Base-by-base conservation (phyloP, 1,140 invertebrate genomes). In the Phenacoccus solenopsis region DNA sequence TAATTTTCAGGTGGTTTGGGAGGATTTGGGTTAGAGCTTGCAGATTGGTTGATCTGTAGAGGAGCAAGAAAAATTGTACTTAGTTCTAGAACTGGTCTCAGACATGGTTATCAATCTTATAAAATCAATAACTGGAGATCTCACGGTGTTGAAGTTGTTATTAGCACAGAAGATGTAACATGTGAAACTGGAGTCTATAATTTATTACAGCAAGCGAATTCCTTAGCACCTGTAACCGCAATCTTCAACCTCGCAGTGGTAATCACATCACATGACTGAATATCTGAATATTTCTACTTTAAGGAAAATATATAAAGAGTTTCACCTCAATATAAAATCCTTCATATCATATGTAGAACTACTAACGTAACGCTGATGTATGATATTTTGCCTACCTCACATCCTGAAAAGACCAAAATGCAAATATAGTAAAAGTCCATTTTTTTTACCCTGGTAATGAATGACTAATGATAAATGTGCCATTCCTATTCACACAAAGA, bases 1-100 rank as follows among this genome's bases (percentile, higher is more conserved):
- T n/a, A n/a, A n/a, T n/a, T 49, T 77, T 83, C 86, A 70, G 72
- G 72, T 20, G 72, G 72, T 21, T 57, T 72, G 0, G 72, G 72
- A 28, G 72, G 72, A 49, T 72, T 72, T 0, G 72, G 72, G 20
- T 13, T 72, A 30, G 72, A 72, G 25, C 70, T 72, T 28, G 59
- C 64, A 0, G 72, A 72, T n/a, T 72, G 72, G 72, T 49, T 49
- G 16, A 49, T 49, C 3, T n/a, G 13, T 9, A 64, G 70, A 2
- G 70, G 70, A 12, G 70, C 70, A 1, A 67, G 24, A 16, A 68
- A 72, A 22, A 59, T 72, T 56, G 49, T 72, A 20, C 32, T 72
- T 2, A 70, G 72, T 28, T 72, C 72, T 20, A 25, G 72, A 13
- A 72, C 28, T 49, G 72, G 72, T 20, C 32, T 72, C 4, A 67